Percentiles rank a stretch among this genome's conserved stretches.
These are phyloP conservation scores for Callopanchax toddi DNA, from an alignment of 2,113 vertebrate genomes.

Conservation along the genomic window DNA sequence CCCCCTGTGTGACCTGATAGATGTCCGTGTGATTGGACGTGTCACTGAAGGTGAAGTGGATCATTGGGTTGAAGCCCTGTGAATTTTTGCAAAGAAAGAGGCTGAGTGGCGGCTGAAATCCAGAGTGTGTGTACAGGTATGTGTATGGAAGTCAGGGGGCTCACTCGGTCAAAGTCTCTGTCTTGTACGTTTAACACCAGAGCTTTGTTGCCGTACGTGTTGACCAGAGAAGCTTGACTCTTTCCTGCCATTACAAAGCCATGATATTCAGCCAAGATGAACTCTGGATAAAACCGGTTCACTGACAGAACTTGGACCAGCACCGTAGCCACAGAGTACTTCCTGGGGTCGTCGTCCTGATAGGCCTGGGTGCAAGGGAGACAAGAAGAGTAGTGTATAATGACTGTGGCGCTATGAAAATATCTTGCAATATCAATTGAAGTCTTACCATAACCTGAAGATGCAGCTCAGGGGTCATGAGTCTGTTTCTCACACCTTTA, in stretches of 20 bases:
- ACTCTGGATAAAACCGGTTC: slow-evolving; percentile 75
- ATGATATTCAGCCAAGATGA: slow-evolving; percentile 65
- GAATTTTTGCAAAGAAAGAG: neutral
- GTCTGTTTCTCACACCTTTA: slow-evolving; percentile 56
- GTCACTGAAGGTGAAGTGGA: slow-evolving; percentile 67
- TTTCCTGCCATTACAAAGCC: slow-evolving; percentile 75
- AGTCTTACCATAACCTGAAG: slow-evolving; percentile 79
- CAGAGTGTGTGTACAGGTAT: neutral
- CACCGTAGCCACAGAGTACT: slow-evolving; percentile 80
- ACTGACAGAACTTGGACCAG: slow-evolving; percentile 74
- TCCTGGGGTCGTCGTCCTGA: slow-evolving; percentile 81
- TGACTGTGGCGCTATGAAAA: neutral
- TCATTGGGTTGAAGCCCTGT: slow-evolving; percentile 79
- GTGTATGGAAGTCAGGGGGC: neutral
- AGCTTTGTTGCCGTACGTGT: slow-evolving; percentile 76
- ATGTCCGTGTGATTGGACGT: slow-evolving; percentile 72
- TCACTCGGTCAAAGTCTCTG: slow-evolving; percentile 80
- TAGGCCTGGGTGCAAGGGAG: slow-evolving; percentile 71
- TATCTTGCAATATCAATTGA: neutral
- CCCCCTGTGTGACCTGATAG: slow-evolving; percentile 76
- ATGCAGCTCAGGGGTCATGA: slow-evolving; percentile 57
- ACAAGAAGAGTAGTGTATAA: neutral
- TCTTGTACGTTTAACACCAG: slow-evolving; percentile 76
- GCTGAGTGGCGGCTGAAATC: neutral
- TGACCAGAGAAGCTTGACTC: slow-evolving; percentile 72